A percentile compares a stretch with the other conserved stretches of the same genome.
These are phyloP conservation scores for Osmoderma eremita DNA, from an alignment of 2,888 invertebrate genomes.

Conservation along the genomic window DNA sequence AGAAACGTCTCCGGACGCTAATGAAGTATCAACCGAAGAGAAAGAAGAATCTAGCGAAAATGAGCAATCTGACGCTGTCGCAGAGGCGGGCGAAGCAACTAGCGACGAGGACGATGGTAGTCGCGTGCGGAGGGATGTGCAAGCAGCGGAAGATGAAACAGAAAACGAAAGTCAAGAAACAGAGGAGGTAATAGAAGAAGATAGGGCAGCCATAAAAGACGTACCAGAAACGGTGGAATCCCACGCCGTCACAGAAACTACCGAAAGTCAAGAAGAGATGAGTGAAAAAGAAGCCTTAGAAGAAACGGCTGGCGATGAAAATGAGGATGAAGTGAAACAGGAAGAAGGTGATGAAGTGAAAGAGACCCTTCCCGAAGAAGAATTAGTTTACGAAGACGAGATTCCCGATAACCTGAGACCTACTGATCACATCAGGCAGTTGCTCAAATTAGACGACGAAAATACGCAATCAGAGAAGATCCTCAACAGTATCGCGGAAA, in stretches of 20 bases:
- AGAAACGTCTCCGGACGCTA: constrained; percentile 55
- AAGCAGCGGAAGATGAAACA: not conserved
- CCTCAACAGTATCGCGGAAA: constrained; percentile 78
- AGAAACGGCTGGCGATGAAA: constrained; percentile 71
- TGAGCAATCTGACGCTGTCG: constrained; percentile 25
- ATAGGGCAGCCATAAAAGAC: constrained; percentile 10
- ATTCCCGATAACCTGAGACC: constrained; percentile 82
- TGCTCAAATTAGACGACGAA: constrained; percentile 82
- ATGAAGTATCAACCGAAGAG: constrained; percentile 43
- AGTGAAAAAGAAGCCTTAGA: constrained; percentile 59
- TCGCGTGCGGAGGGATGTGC: constrained; percentile 3
- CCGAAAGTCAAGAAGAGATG: constrained; percentile 44
- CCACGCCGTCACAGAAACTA: not conserved
- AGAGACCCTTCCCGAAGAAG: constrained; percentile 66
- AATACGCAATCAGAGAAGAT: constrained; percentile 76
- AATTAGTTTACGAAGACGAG: constrained; percentile 72
- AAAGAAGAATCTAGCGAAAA: constrained; percentile 43
- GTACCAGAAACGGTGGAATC: constrained; percentile 16
- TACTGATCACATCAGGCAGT: constrained; percentile 81
- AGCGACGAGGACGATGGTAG: constrained; percentile 42
- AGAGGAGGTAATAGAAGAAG: constrained; percentile 18
- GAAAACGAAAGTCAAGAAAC: constrained; percentile 20
- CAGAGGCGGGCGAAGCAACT: constrained; percentile 34
- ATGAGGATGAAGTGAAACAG: constrained; percentile 46
- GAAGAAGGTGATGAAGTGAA: constrained; percentile 57